These are phyloP conservation scores for Oryctes rhinoceros DNA, from an alignment of 1,140 invertebrate species.

Conservation along the genomic window DNA sequence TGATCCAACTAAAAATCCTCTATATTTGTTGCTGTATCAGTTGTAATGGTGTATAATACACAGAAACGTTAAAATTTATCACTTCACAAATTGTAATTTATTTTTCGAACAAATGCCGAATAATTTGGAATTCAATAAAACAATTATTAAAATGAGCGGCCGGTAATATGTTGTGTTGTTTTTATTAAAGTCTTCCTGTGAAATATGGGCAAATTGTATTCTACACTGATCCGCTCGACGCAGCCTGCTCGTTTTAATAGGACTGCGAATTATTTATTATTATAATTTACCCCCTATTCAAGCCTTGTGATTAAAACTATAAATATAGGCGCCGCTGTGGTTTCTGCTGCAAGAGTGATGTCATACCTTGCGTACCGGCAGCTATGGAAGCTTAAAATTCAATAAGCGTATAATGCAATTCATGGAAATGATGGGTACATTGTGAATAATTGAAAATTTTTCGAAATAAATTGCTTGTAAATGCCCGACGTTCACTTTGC, in stretches of 20 bases:
- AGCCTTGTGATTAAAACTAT: neutral
- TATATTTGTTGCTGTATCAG: no score
- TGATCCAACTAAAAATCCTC: no score
- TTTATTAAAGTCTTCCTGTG: neutral
- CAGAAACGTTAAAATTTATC: neutral
- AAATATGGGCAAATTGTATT: conserved; percentile 11
- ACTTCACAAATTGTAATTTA: neutral
- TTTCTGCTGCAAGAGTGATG: neutral
- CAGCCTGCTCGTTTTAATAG: neutral
- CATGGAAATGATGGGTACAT: no score
- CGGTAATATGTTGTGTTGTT: neutral
- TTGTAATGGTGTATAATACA: no score
- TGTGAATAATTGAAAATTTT: no score
- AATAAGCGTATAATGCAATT: no score
- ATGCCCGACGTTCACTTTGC: no score
- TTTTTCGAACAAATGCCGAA: neutral
- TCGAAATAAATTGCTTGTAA: no score
- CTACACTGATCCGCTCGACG: neutral
- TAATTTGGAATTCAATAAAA: neutral
- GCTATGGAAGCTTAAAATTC: no score
- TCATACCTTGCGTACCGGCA: no score
- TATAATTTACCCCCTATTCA: conserved; percentile 11
- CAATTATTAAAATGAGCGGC: neutral
- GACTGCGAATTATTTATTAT: neutral
- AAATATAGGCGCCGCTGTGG: neutral